Evolutionary conservation across 37 sponge, comb jelly and placozoan genomes (phyloP).

Genomic region (Mnemiopsis leidyi): DNA sequence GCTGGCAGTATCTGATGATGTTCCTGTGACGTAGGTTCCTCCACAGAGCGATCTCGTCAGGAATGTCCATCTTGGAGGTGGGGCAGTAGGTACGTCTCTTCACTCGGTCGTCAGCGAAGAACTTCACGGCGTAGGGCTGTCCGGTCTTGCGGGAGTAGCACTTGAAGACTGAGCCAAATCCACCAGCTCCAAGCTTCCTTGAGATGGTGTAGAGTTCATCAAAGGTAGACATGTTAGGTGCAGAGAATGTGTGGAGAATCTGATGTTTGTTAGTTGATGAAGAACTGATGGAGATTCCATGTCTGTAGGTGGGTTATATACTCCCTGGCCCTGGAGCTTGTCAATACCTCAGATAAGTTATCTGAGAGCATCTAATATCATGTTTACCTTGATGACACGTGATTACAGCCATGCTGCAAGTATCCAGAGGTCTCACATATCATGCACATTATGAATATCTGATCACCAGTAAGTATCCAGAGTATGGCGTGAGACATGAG

Average conservation of each 20-base stretch:
- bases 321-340: background rate
- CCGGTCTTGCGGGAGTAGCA: background rate
- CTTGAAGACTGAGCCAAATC: constrained; percentile 51
- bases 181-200: constrained; percentile 32
- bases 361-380: background rate
- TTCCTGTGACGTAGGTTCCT: constrained; percentile 24
- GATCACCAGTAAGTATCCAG: background rate
- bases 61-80: background rate
- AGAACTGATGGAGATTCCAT: background rate
- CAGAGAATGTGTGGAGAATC: too few relatives aligned
- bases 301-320: background rate
- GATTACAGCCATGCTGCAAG: background rate
- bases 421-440: background rate
- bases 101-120: constrained; percentile 12
- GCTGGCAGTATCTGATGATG: constrained; percentile 2
- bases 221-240: constrained; percentile 26
- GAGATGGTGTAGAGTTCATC: constrained; percentile 13
- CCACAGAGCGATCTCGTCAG: constrained; percentile 61
- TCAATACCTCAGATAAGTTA: background rate
- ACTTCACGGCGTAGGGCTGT: constrained; percentile 36
- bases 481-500: background rate
- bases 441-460: background rate
- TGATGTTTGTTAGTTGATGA: background rate
- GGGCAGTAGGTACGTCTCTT: constrained; percentile 7
- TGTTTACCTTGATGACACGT: background rate